These are phyloP conservation scores for Euphydryas editha DNA, from an alignment of 2,888 invertebrate species.

Conservation along the genomic window DNA sequence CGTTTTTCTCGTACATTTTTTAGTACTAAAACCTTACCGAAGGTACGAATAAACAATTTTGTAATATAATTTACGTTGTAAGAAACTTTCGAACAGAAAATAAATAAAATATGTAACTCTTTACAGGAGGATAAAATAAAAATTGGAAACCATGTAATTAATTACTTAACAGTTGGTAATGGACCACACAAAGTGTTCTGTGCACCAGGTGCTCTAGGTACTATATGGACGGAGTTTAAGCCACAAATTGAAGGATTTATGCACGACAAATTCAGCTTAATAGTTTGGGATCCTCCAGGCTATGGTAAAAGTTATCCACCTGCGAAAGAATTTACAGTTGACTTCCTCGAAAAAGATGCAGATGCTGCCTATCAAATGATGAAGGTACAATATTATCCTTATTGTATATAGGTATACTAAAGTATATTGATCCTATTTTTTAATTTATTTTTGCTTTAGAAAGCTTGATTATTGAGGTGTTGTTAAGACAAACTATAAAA, in stretches of 20 bases:
- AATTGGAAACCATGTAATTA: conserved; percentile 83
- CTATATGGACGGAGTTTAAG: conserved; percentile 92
- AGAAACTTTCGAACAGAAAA: background rate
- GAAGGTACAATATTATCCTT: conserved; percentile 79
- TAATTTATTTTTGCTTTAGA: too few relatives aligned
- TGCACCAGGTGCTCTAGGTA: conserved; percentile 92
- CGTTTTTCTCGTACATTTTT: conserved; percentile 44
- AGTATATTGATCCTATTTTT: too few relatives aligned
- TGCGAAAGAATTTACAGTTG: conserved; percentile 85
- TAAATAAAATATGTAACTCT: background rate
- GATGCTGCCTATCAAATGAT: conserved; percentile 87
- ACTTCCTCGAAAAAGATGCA: conserved; percentile 91
- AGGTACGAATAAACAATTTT: conserved; percentile 44
- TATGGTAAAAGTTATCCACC: conserved; percentile 94
- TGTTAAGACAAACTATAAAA: too few relatives aligned
- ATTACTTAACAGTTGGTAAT: conserved; percentile 84
- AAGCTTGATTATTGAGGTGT: too few relatives aligned
- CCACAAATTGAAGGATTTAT: conserved; percentile 89
- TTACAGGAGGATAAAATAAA: conserved; percentile 85
- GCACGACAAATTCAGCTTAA: conserved; percentile 84
- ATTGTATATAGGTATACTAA: too few relatives aligned
- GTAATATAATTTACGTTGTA: conserved; percentile 6
- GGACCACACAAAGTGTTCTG: conserved; percentile 86
- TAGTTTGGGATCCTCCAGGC: conserved; percentile 94
- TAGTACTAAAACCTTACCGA: conserved; percentile 48